These are phyloP conservation scores for Anguilla rostrata DNA, from an alignment of 2,113 vertebrate genomes.

Conservation along the genomic window DNA sequence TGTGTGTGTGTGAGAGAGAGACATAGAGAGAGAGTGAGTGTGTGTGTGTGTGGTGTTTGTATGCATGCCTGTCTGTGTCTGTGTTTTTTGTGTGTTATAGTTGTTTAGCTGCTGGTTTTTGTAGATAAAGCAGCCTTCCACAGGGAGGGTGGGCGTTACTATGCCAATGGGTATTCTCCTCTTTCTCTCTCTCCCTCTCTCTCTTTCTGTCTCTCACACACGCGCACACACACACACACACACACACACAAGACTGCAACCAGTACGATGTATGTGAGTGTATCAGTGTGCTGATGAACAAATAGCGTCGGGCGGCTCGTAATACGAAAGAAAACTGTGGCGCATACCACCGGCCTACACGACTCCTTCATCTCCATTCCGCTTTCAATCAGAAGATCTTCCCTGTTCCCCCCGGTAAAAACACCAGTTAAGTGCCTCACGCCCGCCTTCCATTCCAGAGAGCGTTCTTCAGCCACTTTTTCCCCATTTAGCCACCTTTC, in stretches of 20 bases:
- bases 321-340: neutral
- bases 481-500: neutral
- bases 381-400: neutral
- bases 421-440: neutral
- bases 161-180: too few relatives aligned
- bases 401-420: neutral
- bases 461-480: neutral
- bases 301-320: too few relatives aligned
- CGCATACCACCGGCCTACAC: neutral
- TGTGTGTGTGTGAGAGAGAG: too few relatives aligned
- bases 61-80: too few relatives aligned
- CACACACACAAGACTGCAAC: too few relatives aligned
- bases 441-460: neutral
- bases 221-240: too few relatives aligned
- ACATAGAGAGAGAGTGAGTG: too few relatives aligned
- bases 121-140: constrained; percentile 43
- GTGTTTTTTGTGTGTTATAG: too few relatives aligned
- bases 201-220: too few relatives aligned
- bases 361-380: neutral
- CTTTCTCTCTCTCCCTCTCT: too few relatives aligned
- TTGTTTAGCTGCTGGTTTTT: neutral
- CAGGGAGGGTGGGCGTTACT: constrained; percentile 8
- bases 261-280: neutral
- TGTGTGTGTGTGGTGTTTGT: too few relatives aligned
- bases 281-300: constrained; percentile 21